These are phyloP conservation scores for Pristionchus japonicus DNA, from an alignment of 2,888 invertebrate genomes.

Conservation along the genomic window DNA sequence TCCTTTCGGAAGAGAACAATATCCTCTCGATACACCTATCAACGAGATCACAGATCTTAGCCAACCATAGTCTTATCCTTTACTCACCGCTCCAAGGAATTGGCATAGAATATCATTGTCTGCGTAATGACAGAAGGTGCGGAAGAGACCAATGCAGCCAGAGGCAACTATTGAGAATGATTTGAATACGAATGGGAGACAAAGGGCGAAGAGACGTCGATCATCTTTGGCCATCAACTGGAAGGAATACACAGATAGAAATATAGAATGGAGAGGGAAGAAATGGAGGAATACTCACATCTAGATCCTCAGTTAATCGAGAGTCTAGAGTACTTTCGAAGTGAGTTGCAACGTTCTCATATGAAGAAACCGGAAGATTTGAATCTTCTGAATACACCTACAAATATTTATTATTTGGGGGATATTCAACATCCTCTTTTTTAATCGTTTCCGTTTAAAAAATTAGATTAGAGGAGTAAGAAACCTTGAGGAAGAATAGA, in stretches of 20 bases:
- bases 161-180: conserved; percentile 9
- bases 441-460: too few species aligned
- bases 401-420: too few species aligned
- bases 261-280: too few species aligned
- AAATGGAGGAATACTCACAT: neutral
- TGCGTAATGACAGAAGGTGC: conserved; percentile 6
- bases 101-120: conserved; percentile 15
- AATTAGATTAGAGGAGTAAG: neutral
- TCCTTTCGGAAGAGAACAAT: conserved; percentile 40
- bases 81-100: conserved; percentile 31
- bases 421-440: too few species aligned
- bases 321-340: conserved; percentile 20
- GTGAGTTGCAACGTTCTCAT: conserved; percentile 37
- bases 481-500: conserved; percentile 40
- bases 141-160: conserved; percentile 24
- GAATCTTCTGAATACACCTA: conserved; percentile 37
- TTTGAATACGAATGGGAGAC: conserved; percentile 39
- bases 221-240: conserved; percentile 41
- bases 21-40: conserved; percentile 39
- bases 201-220: conserved; percentile 36
- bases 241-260: too few species aligned
- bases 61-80: neutral
- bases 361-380: neutral
- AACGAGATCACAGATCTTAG: neutral
- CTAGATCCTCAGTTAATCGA: conserved; percentile 24